Percentiles rank a stretch among this genome's conserved stretches.
phyloP scores from a whole-genome alignment of 2,888 invertebrate species.

The Archips crataeganus region DNA sequence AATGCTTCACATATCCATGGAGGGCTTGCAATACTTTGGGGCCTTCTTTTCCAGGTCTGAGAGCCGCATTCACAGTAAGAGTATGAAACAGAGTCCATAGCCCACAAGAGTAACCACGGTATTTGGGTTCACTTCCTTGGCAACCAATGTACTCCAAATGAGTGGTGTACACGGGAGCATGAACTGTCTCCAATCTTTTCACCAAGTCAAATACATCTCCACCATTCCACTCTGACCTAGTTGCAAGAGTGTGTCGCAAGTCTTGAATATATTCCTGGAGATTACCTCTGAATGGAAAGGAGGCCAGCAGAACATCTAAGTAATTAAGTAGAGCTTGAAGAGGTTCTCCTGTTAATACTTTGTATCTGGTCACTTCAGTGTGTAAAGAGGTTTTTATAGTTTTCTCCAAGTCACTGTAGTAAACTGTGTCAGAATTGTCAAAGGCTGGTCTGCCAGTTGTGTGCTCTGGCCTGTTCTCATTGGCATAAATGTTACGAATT shows the following conservation, averaged over 20 bases:
- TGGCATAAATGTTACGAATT: slow-evolving; percentile 54
- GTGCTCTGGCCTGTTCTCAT: slow-evolving; percentile 53
- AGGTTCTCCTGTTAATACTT: slow-evolving; percentile 89
- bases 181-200: slow-evolving; percentile 79
- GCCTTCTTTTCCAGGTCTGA: slow-evolving; percentile 82
- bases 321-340: slow-evolving; percentile 91
- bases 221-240: slow-evolving; percentile 85
- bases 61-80: slow-evolving; percentile 92
- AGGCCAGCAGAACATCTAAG: slow-evolving; percentile 89
- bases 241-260: slow-evolving; percentile 82
- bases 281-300: slow-evolving; percentile 92
- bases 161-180: slow-evolving; percentile 84
- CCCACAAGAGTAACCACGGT: slow-evolving; percentile 96
- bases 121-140: slow-evolving; percentile 90
- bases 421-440: slow-evolving; percentile 86
- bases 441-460: slow-evolving; percentile 46
- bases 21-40: slow-evolving; percentile 92
- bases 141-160: slow-evolving; percentile 91
- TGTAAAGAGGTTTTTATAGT: slow-evolving; percentile 93
- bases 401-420: slow-evolving; percentile 95
- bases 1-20: slow-evolving; percentile 95
- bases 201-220: slow-evolving; percentile 86
- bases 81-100: slow-evolving; percentile 98
- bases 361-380: slow-evolving; percentile 92
- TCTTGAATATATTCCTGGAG: slow-evolving; percentile 88